phyloP scores from a whole-genome alignment of 2,113 vertebrate genomes.

The Siphamia tubifer region DNA sequence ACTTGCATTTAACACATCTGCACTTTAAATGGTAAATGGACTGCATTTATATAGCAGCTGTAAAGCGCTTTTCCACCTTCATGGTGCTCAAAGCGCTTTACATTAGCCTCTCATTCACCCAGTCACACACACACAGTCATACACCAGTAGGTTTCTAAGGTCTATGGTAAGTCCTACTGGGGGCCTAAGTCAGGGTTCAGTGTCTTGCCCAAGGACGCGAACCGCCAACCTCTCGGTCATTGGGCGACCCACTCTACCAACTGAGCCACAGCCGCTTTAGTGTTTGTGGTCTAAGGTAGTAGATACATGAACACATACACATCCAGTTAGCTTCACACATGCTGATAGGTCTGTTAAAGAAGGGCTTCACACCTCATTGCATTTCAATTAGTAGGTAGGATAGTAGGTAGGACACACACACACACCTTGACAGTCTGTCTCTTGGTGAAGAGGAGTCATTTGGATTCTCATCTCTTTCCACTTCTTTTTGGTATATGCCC shows the following conservation, averaged over 20 bases:
- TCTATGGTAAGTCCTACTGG: too few relatives aligned
- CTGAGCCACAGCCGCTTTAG: constrained; percentile 1
- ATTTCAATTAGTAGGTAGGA: constrained; percentile 78
- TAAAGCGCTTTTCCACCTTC: too few relatives aligned
- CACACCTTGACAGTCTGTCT: constrained; percentile 65
- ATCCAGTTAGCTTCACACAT: constrained; percentile 56
- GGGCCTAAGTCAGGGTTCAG: too few relatives aligned
- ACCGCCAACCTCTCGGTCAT: too few relatives aligned
- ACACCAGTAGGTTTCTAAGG: too few relatives aligned
- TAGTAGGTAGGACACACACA: constrained; percentile 49
- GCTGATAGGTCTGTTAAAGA: constrained; percentile 75
- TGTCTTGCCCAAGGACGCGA: too few relatives aligned
- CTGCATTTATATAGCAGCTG: too few relatives aligned
- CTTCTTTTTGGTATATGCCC: constrained; percentile 58
- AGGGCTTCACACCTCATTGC: constrained; percentile 77
- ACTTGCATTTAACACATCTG: constrained; percentile 1
- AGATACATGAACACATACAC: constrained; percentile 48
- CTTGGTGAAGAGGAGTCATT: constrained; percentile 75
- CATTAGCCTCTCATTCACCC: too few relatives aligned
- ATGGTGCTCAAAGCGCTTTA: too few relatives aligned
- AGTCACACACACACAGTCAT: too few relatives aligned
- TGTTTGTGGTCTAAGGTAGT: constrained; percentile 35
- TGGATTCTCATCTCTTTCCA: constrained; percentile 73
- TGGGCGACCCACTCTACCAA: too few relatives aligned
- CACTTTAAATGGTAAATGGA: too few relatives aligned